A percentile compares a stretch with the other conserved stretches of the same genome.
Conservation (phyloP, 1,140 invertebrate genomes). For the Hylaeus volcanicus region DNA sequence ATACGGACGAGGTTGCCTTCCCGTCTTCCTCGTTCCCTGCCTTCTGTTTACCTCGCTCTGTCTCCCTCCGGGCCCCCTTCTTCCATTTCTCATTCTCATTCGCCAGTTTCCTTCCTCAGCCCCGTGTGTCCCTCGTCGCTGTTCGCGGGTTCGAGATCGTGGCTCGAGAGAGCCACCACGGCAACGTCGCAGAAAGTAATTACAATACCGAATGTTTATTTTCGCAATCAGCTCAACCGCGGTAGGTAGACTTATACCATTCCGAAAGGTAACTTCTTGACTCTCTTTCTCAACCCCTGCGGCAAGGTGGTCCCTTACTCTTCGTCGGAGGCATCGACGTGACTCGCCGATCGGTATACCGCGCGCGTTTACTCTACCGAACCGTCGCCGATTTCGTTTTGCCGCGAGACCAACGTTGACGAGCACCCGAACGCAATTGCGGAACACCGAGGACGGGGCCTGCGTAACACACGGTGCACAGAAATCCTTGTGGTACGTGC, state of each 20-base stretch:
- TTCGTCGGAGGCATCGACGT: constrained; percentile 53
- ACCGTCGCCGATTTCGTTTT: constrained; percentile 42
- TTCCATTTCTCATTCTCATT: constrained; percentile 25
- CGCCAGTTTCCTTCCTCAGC: constrained; percentile 15
- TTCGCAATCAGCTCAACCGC: constrained; percentile 72
- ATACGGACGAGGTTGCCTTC: constrained; percentile 29
- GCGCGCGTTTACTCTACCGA: constrained; percentile 13
- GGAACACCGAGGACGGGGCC: not conserved
- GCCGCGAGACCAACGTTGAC: constrained; percentile 28
- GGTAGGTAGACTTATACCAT: constrained; percentile 72
- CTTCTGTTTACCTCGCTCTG: not conserved
- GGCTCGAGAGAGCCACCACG: constrained; percentile 53
- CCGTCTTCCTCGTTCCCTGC: not conserved
- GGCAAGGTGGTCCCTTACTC: constrained; percentile 70
- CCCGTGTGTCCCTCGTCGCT: constrained; percentile 7
- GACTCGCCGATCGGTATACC: constrained; percentile 47
- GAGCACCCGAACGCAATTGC: constrained; percentile 1
- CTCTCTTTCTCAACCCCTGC: constrained; percentile 64
- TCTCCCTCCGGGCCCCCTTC: constrained; percentile 1
- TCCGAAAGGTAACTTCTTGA: constrained; percentile 60
- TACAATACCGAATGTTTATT: constrained; percentile 77
- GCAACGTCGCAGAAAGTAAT: constrained; percentile 73
- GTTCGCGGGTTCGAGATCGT: constrained; percentile 41
- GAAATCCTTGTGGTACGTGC: too few relatives aligned
- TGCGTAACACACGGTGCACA: too few relatives aligned